A percentile compares a stretch with the other conserved stretches of the same genome.
These are phyloP conservation scores for Danio jaintianensis DNA, from an alignment of 2,797 vertebrate genomes.

Conservation along the genomic window DNA sequence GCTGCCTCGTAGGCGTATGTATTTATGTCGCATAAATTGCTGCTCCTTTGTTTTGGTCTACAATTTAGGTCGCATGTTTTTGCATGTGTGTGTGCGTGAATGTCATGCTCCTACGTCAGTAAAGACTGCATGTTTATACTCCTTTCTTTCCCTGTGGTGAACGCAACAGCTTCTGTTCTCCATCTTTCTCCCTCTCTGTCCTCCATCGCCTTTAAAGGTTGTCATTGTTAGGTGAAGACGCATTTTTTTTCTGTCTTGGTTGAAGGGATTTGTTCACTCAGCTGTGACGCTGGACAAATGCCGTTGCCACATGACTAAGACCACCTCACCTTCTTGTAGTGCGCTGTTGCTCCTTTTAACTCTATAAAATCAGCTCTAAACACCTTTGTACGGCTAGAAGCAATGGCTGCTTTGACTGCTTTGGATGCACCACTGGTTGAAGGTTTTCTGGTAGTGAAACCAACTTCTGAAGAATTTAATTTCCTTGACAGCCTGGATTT, in stretches of 20 bases:
- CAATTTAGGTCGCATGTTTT: constrained; percentile 30
- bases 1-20: neutral
- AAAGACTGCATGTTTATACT: constrained; percentile 72
- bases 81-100: constrained; percentile 29
- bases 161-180: constrained; percentile 73
- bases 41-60: constrained; percentile 26
- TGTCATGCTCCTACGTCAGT: constrained; percentile 67
- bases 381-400: neutral
- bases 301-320: constrained; percentile 25
- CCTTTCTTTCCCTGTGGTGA: constrained; percentile 68
- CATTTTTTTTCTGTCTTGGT: constrained; percentile 54
- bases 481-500: constrained; percentile 18
- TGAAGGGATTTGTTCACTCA: constrained; percentile 44
- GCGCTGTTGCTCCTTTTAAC: neutral
- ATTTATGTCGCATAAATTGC: constrained; percentile 3
- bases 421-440: constrained; percentile 20
- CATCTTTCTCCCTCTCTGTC: constrained; percentile 57
- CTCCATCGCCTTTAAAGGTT: constrained; percentile 80
- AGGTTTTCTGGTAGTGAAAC: constrained; percentile 55
- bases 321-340: constrained; percentile 46
- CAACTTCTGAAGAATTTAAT: constrained; percentile 1
- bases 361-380: constrained; percentile 12
- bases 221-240: constrained; percentile 58
- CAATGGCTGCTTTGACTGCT: constrained; percentile 24
- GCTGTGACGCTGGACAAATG: constrained; percentile 41